Evolutionary conservation across 2,888 invertebrate genomes (phyloP).

Genomic region (Drosophila longiperda): DNA sequence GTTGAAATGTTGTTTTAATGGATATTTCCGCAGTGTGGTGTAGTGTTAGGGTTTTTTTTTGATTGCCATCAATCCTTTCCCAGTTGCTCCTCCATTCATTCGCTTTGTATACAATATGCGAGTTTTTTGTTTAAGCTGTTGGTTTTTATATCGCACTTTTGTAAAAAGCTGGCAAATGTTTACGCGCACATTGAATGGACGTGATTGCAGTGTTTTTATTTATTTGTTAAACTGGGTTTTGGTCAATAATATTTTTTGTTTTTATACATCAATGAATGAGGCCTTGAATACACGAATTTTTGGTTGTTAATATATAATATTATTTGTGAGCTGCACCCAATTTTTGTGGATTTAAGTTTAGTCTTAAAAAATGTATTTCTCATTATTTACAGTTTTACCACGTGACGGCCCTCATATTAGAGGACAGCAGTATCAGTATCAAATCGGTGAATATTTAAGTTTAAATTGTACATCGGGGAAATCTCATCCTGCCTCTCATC

Average conservation of each 20-base stretch:
- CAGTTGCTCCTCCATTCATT: neutral
- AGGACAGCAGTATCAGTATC: slow-evolving; percentile 90
- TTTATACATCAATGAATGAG: neutral
- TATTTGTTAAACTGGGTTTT: slow-evolving; percentile 13
- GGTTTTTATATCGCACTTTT: slow-evolving; percentile 3
- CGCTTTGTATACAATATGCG: neutral
- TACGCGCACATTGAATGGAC: slow-evolving; percentile 15
- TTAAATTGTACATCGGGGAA: slow-evolving; percentile 92
- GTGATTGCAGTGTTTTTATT: slow-evolving; percentile 11
- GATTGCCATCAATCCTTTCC: neutral
- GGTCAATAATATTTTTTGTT: slow-evolving; percentile 7
- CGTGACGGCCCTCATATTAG: slow-evolving; percentile 91
- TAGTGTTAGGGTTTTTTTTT: slow-evolving; percentile 35
- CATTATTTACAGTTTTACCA: slow-evolving; percentile 87
- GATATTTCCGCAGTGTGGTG: slow-evolving; percentile 71
- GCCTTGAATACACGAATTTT: slow-evolving; percentile 27
- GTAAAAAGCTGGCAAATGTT: slow-evolving; percentile 8
- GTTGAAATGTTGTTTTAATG: slow-evolving; percentile 77
- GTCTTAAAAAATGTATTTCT: neutral
- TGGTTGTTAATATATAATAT: neutral
- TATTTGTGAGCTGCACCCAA: neutral
- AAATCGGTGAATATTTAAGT: slow-evolving; percentile 90
- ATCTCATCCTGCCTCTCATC: slow-evolving; percentile 90
- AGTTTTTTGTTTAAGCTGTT: slow-evolving; percentile 13
- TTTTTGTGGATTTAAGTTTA: neutral